Base-by-base conservation (phyloP, 1,140 invertebrate species). In the Musca vetustissima region DNA sequence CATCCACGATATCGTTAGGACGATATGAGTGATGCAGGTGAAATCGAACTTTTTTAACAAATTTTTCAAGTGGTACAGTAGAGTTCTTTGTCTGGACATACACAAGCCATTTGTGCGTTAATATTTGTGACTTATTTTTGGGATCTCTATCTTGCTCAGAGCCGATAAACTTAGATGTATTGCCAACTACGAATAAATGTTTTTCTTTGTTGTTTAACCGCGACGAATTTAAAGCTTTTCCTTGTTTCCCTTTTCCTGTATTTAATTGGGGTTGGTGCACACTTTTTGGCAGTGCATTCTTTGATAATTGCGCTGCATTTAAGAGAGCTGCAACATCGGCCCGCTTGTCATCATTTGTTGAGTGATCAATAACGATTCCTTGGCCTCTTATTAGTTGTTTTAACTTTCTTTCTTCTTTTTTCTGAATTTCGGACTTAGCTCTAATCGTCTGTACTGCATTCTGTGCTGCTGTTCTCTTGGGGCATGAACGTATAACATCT, bases 61-160 rank as follows among this genome's bases (percentile, higher is more conserved):
- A 88, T 64, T 87, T 83, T 21, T 87, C 84, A 68, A 94, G 85
- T 0, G 76, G 75, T 61, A 89, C 43, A 0, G 85, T 4, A 87
- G 85, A 57, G 84, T 83, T 72, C 86, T 87, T 57, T 1, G 88
- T 72, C 52, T 80, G 76, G 1, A 96, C 88, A 83, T 96, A 96
- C 59, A 96, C 87, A 83, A 94, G 90, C 94, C 94, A 96, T 76
- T 94, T 95, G 80, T 96, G 93, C 59, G 90, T 94, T n/a, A 91
- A 87, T 88, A 77, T 53, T 64, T 67, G 32, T 28, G 28, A 8
- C 24, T 55, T 21, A 19, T 25, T 2, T 32, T 21, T 28, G 4
- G 53, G 9, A 6, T 64, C 64, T 4, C 87, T 88, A 52, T 90
- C 88, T 6, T 87, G 88, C 52, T 90, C 88, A 0, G 86, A 84